These are phyloP conservation scores for Hyposoter dolosus DNA, from an alignment of 2,888 invertebrate genomes.

Conservation along the genomic window DNA sequence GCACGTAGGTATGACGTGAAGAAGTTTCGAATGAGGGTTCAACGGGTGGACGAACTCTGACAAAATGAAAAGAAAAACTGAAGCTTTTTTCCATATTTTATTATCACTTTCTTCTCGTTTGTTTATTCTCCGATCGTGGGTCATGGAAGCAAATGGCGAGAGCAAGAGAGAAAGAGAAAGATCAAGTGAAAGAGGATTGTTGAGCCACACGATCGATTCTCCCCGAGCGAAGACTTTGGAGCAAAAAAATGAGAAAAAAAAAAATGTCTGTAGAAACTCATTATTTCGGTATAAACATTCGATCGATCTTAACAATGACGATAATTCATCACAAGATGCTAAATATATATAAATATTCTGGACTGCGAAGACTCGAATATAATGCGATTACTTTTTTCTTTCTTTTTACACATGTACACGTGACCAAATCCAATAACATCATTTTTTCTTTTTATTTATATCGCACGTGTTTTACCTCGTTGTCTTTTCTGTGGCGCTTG, in stretches of 20 bases:
- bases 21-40: constrained; percentile 43
- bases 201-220: constrained; percentile 52
- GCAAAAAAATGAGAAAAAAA: constrained; percentile 31
- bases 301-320: constrained; percentile 58
- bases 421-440: background rate
- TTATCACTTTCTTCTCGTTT: constrained; percentile 46
- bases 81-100: constrained; percentile 61
- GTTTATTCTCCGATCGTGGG: constrained; percentile 47
- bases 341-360: constrained; percentile 39
- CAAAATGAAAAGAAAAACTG: constrained; percentile 48
- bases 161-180: background rate
- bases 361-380: constrained; percentile 59
- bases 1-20: constrained; percentile 24
- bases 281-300: constrained; percentile 67
- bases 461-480: constrained; percentile 55
- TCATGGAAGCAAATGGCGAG: constrained; percentile 34
- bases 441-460: constrained; percentile 3
- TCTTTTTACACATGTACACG: constrained; percentile 8
- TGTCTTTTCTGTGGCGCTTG: constrained; percentile 66
- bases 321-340: constrained; percentile 45
- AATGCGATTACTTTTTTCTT: constrained; percentile 28
- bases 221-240: constrained; percentile 50
- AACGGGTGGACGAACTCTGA: constrained; percentile 34
- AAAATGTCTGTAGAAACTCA: constrained; percentile 62
- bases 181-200: background rate